Evolutionary conservation across 2,888 invertebrate genomes (phyloP).

Genomic region (Parnassius apollo): DNA sequence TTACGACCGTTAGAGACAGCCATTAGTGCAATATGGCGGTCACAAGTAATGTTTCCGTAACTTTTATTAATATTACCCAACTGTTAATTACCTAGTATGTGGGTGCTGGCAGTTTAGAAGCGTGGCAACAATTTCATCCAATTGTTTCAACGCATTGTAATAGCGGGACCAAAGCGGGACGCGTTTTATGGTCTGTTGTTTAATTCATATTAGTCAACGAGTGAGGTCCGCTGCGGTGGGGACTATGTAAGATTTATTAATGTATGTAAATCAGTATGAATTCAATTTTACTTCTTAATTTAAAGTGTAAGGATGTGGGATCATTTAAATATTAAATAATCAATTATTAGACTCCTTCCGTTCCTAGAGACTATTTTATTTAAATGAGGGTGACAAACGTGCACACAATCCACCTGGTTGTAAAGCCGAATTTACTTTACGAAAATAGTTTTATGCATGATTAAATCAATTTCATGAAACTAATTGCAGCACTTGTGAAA

Average conservation of each 20-base stretch:
- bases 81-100: constrained; percentile 27
- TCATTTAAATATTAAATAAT: not conserved
- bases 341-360: too few species aligned
- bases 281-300: constrained; percentile 18
- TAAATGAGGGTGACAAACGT: too few species aligned
- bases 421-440: too few species aligned
- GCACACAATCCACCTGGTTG: too few species aligned
- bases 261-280: constrained; percentile 13
- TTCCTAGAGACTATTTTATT: too few species aligned
- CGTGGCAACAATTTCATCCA: constrained; percentile 20
- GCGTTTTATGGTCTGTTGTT: constrained; percentile 18
- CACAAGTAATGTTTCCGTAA: constrained; percentile 21
- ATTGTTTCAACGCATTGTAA: constrained; percentile 22
- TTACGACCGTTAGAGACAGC: not conserved
- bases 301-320: constrained; percentile 16
- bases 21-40: constrained; percentile 1
- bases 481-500: too few species aligned
- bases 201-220: constrained; percentile 19
- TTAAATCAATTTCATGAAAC: too few species aligned
- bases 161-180: not conserved
- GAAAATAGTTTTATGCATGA: too few species aligned
- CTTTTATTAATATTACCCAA: constrained; percentile 18
- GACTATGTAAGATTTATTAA: constrained; percentile 4
- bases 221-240: constrained; percentile 15
- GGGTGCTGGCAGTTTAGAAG: constrained; percentile 16